phyloP scores from a whole-genome alignment of 2,113 vertebrate species.

The Grammomys surdaster region DNA sequence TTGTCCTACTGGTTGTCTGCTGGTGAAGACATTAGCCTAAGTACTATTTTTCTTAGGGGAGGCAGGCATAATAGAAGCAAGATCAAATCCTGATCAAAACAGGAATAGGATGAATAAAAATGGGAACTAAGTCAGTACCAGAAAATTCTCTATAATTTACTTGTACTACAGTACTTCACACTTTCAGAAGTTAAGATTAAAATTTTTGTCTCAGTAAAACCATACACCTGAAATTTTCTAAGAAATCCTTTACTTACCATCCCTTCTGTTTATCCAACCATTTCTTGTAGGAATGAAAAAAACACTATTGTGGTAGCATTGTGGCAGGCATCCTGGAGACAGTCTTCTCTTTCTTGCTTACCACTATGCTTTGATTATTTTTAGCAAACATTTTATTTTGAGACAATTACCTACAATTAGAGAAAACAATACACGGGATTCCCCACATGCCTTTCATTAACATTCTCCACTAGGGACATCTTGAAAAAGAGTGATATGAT shows the following conservation, averaged over 20 bases:
- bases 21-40: neutral
- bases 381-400: slow-evolving; percentile 23
- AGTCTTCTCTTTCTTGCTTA: slow-evolving; percentile 26
- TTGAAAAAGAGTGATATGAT: neutral
- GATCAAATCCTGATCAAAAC: neutral
- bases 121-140: neutral
- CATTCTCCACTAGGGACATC: neutral
- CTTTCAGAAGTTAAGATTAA: slow-evolving; percentile 17
- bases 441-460: neutral
- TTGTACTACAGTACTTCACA: neutral
- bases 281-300: slow-evolving; percentile 15
- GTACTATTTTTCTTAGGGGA: neutral
- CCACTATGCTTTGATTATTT: neutral
- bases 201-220: slow-evolving; percentile 4
- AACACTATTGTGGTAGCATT: neutral
- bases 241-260: neutral
- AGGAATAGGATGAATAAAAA: neutral
- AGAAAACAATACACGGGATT: slow-evolving; percentile 9
- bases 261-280: neutral
- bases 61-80: neutral
- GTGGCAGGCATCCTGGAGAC: neutral
- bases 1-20: neutral
- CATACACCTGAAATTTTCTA: neutral
- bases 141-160: neutral
- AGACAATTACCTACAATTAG: slow-evolving; percentile 28